A percentile compares a stretch with the other conserved stretches of the same genome.
Evolutionary conservation across 2,888 invertebrate genomes (phyloP).

Genomic region (Caenorhabditis zanzibari): DNA sequence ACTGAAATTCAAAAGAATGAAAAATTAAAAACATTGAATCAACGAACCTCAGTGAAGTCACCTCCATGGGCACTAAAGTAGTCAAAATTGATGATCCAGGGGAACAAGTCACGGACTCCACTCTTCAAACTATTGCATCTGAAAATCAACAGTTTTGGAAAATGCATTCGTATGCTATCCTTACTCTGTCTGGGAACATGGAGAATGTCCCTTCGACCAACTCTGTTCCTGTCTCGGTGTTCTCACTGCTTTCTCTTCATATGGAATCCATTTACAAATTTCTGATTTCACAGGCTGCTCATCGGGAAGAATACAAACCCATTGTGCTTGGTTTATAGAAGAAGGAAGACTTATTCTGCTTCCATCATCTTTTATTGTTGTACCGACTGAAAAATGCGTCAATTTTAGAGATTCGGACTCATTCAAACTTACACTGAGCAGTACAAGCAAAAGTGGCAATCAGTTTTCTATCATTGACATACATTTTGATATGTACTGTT

Average conservation of each 20-base stretch:
- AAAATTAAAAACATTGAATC: background rate
- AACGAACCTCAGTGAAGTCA: constrained; percentile 49
- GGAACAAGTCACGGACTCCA: constrained; percentile 51
- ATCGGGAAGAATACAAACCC: constrained; percentile 64
- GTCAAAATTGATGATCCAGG: constrained; percentile 60
- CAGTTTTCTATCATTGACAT: constrained; percentile 52
- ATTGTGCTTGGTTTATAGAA: constrained; percentile 62
- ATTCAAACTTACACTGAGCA: constrained; percentile 56
- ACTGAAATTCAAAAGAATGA: constrained; percentile 37
- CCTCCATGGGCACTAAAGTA: constrained; percentile 55
- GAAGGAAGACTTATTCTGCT: constrained; percentile 63
- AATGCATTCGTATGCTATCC: background rate
- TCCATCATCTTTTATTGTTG: constrained; percentile 56
- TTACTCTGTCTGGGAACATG: constrained; percentile 59
- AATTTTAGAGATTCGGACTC: too few species aligned
- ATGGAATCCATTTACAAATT: constrained; percentile 69
- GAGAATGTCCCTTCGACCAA: constrained; percentile 66
- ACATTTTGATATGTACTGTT: constrained; percentile 67
- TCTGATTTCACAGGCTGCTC: constrained; percentile 60
- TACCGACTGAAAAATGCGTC: constrained; percentile 57
- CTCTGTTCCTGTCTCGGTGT: constrained; percentile 56
- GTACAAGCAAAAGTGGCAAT: constrained; percentile 63
- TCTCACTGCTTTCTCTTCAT: constrained; percentile 64
- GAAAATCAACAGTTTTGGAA: background rate
- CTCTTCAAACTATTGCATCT: constrained; percentile 54